Evolutionary conservation across 2,888 invertebrate genomes (phyloP).

Genomic region (Artemia sinica): DNA sequence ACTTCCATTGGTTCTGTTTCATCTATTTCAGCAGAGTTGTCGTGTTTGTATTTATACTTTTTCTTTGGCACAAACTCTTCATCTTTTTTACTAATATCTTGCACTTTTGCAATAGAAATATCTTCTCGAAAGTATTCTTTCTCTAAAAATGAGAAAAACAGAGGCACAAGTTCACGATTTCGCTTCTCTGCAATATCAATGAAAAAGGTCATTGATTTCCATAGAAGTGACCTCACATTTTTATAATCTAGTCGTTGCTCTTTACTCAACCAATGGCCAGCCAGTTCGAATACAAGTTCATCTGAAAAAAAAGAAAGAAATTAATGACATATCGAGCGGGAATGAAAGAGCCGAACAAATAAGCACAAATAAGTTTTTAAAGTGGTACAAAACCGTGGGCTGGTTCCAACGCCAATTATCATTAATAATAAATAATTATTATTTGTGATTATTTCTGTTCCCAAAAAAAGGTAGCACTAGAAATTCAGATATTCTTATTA

Average conservation of each 20-base stretch:
- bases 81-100: constrained; percentile 37
- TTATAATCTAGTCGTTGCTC: constrained; percentile 47
- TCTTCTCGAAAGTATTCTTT: constrained; percentile 44
- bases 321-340: neutral
- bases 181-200: constrained; percentile 56
- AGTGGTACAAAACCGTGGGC: too few species aligned
- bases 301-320: neutral
- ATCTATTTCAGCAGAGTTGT: neutral
- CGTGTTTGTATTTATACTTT: neutral
- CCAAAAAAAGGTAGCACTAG: too few species aligned
- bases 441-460: too few species aligned
- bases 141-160: constrained; percentile 64
- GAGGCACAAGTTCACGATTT: constrained; percentile 56
- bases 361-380: too few species aligned
- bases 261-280: constrained; percentile 20
- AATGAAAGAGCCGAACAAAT: too few species aligned
- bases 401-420: too few species aligned
- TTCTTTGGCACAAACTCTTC: constrained; percentile 20
- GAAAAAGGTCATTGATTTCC: constrained; percentile 57
- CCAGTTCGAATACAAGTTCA: constrained; percentile 15
- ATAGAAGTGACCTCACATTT: constrained; percentile 60
- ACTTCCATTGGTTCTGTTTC: constrained; percentile 27
- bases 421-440: too few species aligned
- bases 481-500: too few species aligned
- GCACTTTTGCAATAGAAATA: constrained; percentile 39